These are phyloP conservation scores for Drosophila parabipectinata DNA, from an alignment of 1,140 invertebrate genomes.

Conservation along the genomic window DNA sequence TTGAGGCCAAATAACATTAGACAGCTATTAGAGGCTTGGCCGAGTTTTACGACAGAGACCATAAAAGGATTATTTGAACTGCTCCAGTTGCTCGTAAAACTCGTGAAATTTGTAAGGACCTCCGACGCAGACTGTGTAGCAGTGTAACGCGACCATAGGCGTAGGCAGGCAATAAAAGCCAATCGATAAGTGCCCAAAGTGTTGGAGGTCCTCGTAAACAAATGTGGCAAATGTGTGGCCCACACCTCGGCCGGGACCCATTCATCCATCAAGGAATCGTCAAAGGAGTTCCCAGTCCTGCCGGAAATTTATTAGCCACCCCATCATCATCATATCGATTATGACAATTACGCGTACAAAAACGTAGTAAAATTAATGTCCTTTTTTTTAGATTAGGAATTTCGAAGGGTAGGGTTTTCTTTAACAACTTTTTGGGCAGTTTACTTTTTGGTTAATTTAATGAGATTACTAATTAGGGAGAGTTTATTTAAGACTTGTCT, in stretches of 20 bases:
- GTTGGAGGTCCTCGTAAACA: constrained; percentile 59
- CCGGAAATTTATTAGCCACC: constrained; percentile 34
- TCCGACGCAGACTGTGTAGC: background rate
- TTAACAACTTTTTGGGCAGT: background rate
- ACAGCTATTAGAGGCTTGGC: constrained; percentile 76
- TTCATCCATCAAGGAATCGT: constrained; percentile 34
- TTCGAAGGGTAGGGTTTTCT: too few species aligned
- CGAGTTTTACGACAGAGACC: constrained; percentile 66
- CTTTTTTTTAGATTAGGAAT: background rate
- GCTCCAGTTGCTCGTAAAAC: constrained; percentile 66
- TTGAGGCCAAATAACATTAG: constrained; percentile 67
- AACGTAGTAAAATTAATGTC: constrained; percentile 4
- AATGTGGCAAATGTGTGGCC: constrained; percentile 34
- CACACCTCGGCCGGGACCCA: constrained; percentile 5
- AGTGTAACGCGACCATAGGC: constrained; percentile 10
- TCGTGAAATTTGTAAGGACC: constrained; percentile 61
- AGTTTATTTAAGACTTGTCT: too few species aligned
- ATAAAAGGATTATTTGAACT: constrained; percentile 75
- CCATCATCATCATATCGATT: constrained; percentile 36
- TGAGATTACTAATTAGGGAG: too few species aligned
- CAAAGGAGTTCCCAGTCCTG: constrained; percentile 31
- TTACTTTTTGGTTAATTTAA: background rate
- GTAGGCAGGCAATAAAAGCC: constrained; percentile 60
- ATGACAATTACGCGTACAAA: constrained; percentile 38
- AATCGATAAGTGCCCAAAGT: constrained; percentile 75